Conservation (phyloP, 2,888 invertebrate species). For the Drosophila tripunctata region DNA sequence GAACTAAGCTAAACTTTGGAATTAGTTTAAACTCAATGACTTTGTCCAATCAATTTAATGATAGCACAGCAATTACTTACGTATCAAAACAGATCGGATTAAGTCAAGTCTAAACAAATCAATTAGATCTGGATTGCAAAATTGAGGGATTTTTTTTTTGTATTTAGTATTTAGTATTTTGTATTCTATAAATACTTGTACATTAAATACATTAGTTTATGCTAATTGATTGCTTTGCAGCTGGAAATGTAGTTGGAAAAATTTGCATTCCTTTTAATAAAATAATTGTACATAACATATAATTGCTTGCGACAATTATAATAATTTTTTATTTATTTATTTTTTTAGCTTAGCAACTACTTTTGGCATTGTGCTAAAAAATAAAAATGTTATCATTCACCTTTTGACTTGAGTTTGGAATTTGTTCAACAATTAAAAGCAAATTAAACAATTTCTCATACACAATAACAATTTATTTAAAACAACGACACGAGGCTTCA, state of each 20-base stretch:
- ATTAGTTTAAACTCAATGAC: constrained; percentile 61
- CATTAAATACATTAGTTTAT: neutral
- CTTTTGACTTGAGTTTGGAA: constrained; percentile 9
- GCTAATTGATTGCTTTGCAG: neutral
- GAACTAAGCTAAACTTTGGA: constrained; percentile 47
- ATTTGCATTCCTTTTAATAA: constrained; percentile 4
- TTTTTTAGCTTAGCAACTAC: neutral
- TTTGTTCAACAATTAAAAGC: constrained; percentile 19
- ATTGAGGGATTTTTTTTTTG: neutral
- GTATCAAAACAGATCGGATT: constrained; percentile 19
- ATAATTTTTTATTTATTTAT: no score
- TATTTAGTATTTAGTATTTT: no score
- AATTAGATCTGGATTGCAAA: constrained; percentile 8
- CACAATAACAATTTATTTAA: constrained; percentile 5
- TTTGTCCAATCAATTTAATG: constrained; percentile 42
- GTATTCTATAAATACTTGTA: neutral
- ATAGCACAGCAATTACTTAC: constrained; percentile 44
- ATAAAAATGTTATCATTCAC: constrained; percentile 15
- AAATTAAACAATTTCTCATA: constrained; percentile 14
- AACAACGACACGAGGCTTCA: neutral
- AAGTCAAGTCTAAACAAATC: constrained; percentile 18
- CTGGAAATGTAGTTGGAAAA: neutral
- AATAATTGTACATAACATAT: neutral
- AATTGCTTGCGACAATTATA: constrained; percentile 7
- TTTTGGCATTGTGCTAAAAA: constrained; percentile 11